These are phyloP conservation scores for Latrodectus elegans DNA, from an alignment of 2,888 invertebrate genomes.

Conservation along the genomic window DNA sequence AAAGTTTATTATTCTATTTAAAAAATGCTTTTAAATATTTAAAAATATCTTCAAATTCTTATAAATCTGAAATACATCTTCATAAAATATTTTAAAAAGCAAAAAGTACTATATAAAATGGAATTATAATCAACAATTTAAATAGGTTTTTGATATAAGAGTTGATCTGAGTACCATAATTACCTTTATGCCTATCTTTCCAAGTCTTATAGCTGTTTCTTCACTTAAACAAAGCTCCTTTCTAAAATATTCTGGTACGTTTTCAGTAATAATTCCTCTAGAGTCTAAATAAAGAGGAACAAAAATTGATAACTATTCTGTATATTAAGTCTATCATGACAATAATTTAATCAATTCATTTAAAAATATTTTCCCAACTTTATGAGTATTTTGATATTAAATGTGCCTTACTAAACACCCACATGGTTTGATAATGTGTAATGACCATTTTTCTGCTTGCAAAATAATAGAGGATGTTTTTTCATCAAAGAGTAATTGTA, in stretches of 20 bases:
- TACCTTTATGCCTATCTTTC: slow-evolving; percentile 77
- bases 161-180: not conserved
- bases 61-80: too few species aligned
- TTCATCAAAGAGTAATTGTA: too few species aligned
- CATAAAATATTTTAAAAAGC: too few species aligned
- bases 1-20: too few species aligned
- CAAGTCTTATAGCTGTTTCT: slow-evolving; percentile 78
- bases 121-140: too few species aligned
- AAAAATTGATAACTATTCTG: not conserved
- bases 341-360: not conserved
- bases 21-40: too few species aligned
- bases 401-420: not conserved
- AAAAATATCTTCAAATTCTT: too few species aligned
- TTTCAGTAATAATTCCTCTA: slow-evolving; percentile 26
- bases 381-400: not conserved
- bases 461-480: not conserved
- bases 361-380: not conserved
- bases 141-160: too few species aligned
- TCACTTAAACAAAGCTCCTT: slow-evolving; percentile 78
- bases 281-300: slow-evolving; percentile 11
- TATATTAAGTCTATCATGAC: not conserved
- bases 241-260: slow-evolving; percentile 24
- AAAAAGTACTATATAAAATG: too few species aligned
- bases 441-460: not conserved
- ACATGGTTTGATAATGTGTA: not conserved